Percentiles rank a stretch among this genome's conserved stretches.
These are phyloP conservation scores for Macroteleia sp. DNA, from an alignment of 2,888 invertebrate genomes.

Conservation along the genomic window DNA sequence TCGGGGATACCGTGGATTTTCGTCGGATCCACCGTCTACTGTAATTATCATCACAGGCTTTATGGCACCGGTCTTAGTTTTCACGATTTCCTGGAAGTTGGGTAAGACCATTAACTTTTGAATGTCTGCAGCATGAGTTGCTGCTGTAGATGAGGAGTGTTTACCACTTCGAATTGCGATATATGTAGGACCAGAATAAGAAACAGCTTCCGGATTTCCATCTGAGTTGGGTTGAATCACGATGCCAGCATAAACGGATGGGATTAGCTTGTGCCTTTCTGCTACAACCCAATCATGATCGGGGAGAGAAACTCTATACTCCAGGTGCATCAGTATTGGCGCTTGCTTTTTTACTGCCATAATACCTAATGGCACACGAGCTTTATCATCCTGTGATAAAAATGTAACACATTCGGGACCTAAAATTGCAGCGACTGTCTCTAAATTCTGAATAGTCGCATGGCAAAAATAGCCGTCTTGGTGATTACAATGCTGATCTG, in stretches of 20 bases:
- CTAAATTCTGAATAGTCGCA: constrained; percentile 68
- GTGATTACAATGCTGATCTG: too few relatives aligned
- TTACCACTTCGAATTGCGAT: constrained; percentile 76
- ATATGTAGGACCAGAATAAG: constrained; percentile 81
- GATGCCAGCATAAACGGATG: constrained; percentile 75
- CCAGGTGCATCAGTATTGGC: constrained; percentile 74
- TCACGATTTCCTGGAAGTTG: constrained; percentile 42
- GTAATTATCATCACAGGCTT: constrained; percentile 73
- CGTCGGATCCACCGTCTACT: constrained; percentile 1
- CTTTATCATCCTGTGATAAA: constrained; percentile 77
- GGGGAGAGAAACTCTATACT: too few relatives aligned
- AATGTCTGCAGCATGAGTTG: constrained; percentile 65
- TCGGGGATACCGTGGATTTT: neutral
- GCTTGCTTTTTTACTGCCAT: constrained; percentile 81
- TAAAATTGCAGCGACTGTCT: constrained; percentile 67
- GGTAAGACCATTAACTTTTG: constrained; percentile 32
- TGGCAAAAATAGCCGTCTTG: constrained; percentile 59
- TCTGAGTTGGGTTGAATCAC: too few relatives aligned
- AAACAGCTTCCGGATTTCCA: constrained; percentile 75
- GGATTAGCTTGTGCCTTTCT: constrained; percentile 74
- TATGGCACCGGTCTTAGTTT: constrained; percentile 27
- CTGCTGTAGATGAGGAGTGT: constrained; percentile 72
- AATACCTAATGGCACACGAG: constrained; percentile 77
- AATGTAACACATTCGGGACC: constrained; percentile 66
- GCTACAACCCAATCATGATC: constrained; percentile 77